A percentile compares a stretch with the other conserved stretches of the same genome.
phyloP scores from a whole-genome alignment of 2,113 vertebrate species.

The Addax nasomaculatus region DNA sequence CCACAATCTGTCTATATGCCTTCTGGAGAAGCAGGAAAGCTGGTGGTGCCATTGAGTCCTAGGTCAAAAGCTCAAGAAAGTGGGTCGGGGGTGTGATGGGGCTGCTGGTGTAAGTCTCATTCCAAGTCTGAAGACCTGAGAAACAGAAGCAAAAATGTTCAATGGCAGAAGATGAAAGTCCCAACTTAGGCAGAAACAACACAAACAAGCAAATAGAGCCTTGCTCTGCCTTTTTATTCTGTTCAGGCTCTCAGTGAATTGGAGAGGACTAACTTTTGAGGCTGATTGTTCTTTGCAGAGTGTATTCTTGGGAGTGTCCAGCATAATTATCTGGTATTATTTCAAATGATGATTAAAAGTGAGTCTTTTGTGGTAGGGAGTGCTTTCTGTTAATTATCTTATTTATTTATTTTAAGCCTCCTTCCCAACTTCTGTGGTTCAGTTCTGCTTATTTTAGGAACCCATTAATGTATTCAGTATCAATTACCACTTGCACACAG shows the following conservation, averaged over 20 bases:
- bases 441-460: conserved; percentile 68
- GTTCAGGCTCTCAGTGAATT: not conserved
- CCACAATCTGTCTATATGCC: not conserved
- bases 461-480: conserved; percentile 67
- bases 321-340: not conserved
- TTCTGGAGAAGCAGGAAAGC: not conserved
- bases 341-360: conserved; percentile 54
- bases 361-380: conserved; percentile 31
- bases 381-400: conserved; percentile 60
- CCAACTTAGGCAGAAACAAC: not conserved
- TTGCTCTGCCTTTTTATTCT: not conserved
- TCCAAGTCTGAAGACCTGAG: not conserved
- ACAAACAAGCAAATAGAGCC: not conserved
- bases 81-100: not conserved
- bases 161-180: not conserved
- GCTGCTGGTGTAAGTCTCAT: not conserved
- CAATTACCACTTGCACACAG: conserved; percentile 68
- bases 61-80: not conserved
- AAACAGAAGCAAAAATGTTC: not conserved
- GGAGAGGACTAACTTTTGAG: not conserved
- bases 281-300: not conserved
- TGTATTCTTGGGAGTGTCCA: not conserved
- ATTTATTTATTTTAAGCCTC: not conserved
- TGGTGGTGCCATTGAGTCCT: not conserved
- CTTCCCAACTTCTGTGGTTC: not conserved